Evolutionary conservation across 2,797 vertebrate species (phyloP).

Genomic region (Gymnopithys bicolor): DNA sequence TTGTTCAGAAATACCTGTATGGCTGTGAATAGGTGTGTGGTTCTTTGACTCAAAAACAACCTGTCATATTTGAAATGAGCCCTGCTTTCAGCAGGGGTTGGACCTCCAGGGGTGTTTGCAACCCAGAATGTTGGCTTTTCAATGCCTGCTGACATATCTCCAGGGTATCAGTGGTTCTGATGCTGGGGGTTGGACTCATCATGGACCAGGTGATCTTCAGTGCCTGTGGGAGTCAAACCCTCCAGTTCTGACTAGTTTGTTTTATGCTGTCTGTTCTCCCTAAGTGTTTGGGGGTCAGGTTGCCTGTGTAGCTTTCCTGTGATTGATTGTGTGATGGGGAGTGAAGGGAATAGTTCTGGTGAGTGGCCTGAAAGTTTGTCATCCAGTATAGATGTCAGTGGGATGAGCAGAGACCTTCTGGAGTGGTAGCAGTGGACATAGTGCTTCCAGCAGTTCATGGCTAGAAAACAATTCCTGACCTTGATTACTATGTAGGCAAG

Average conservation of each 20-base stretch:
- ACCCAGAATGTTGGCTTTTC: accelerated
- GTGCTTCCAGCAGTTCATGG: neutral
- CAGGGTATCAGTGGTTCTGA: neutral
- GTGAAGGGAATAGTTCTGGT: neutral
- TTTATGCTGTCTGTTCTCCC: accelerated
- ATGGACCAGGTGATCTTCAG: accelerated
- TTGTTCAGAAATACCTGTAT: neutral
- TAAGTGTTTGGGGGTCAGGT: neutral
- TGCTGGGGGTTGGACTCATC: accelerated
- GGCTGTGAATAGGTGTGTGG: neutral
- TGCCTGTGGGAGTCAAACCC: accelerated
- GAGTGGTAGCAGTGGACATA: neutral
- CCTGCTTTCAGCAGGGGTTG: neutral
- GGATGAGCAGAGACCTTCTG: accelerated
- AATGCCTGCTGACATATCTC: accelerated
- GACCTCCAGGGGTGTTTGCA: neutral
- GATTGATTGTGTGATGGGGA: accelerated
- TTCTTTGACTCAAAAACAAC: neutral
- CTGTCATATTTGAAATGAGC: neutral
- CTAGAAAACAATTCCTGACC: neutral
- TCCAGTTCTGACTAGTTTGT: neutral
- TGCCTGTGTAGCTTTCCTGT: neutral
- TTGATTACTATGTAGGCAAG: neutral
- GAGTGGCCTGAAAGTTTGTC: neutral
- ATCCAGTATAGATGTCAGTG: accelerated